Evolutionary conservation across 2,888 invertebrate genomes (phyloP).

Genomic region (Trileptium ribeirensis): DNA sequence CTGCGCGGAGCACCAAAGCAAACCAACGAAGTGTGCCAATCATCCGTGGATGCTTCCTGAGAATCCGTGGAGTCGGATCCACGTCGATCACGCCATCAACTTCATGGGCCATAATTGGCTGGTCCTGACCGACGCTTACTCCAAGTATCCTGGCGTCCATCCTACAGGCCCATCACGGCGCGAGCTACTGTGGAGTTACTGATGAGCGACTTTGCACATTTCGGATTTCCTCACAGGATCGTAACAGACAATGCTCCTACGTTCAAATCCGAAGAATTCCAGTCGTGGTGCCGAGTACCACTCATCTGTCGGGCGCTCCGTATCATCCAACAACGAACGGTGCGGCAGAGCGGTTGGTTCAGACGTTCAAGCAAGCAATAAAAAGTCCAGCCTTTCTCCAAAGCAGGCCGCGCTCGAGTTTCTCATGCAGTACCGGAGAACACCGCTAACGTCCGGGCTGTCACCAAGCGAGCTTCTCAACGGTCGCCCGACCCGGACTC

Average conservation of each 20-base stretch:
- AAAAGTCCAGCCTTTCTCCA: conserved; percentile 25
- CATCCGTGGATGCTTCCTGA: conserved; percentile 41
- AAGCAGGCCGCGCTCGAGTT: conserved; percentile 27
- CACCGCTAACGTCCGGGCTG: conserved; percentile 7
- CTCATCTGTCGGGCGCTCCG: conserved; percentile 32
- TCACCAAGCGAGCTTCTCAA: conserved; percentile 25
- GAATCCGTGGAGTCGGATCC: conserved; percentile 41
- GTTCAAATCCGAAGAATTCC: conserved; percentile 26
- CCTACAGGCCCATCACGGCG: conserved; percentile 9
- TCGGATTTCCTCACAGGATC: conserved; percentile 36
- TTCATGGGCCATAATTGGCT: conserved; percentile 25
- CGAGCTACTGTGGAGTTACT: conserved; percentile 32
- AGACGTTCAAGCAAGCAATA: conserved; percentile 35
- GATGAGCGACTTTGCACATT: conserved; percentile 29
- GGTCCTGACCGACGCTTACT: background rate
- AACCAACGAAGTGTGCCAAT: conserved; percentile 29
- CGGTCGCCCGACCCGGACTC: conserved; percentile 20
- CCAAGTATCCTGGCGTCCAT: conserved; percentile 14
- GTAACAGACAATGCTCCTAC: conserved; percentile 37
- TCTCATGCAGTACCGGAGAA: conserved; percentile 22
- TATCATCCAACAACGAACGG: conserved; percentile 37
- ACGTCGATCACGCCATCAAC: conserved; percentile 42
- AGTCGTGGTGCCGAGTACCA: background rate
- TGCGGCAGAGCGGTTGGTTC: conserved; percentile 24
- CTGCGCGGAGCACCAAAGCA: conserved; percentile 15